A percentile compares a stretch with the other conserved stretches of the same genome.
Conservation (phyloP, 2,888 invertebrate species). For the Trachelus troglodyta region DNA sequence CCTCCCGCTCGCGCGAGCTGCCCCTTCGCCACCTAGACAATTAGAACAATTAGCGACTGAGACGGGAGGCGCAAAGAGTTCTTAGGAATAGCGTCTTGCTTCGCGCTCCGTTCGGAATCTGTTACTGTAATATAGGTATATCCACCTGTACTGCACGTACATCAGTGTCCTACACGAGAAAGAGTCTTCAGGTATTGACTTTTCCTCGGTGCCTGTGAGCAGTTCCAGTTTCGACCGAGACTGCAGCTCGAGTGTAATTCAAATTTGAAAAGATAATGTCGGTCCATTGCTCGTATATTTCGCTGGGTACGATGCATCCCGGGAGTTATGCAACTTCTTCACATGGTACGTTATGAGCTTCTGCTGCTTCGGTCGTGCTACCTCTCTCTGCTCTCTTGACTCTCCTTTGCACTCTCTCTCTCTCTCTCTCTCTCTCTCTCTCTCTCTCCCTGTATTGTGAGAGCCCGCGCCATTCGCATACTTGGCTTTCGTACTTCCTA, state of each 20-base stretch:
- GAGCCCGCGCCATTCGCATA: background rate
- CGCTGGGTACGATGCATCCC: slow-evolving; percentile 7
- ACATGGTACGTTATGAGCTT: background rate
- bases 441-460: slow-evolving; percentile 22
- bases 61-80: background rate
- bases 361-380: background rate
- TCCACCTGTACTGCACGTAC: too few relatives aligned
- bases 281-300: slow-evolving; percentile 32
- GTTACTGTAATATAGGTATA: background rate
- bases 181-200: background rate
- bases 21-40: slow-evolving; percentile 35
- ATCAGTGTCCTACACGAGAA: background rate
- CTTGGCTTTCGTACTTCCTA: background rate
- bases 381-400: background rate
- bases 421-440: background rate
- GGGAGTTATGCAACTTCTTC: slow-evolving; percentile 49
- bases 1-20: background rate
- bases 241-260: slow-evolving; percentile 35
- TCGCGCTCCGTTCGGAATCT: background rate
- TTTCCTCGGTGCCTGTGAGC: background rate
- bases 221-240: background rate
- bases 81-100: background rate
- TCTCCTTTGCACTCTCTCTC: slow-evolving; percentile 13
- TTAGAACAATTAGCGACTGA: slow-evolving; percentile 50
- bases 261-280: slow-evolving; percentile 59